Evolutionary conservation across 2,113 vertebrate genomes (phyloP).

Genomic region (Marcusenius ussheri): DNA sequence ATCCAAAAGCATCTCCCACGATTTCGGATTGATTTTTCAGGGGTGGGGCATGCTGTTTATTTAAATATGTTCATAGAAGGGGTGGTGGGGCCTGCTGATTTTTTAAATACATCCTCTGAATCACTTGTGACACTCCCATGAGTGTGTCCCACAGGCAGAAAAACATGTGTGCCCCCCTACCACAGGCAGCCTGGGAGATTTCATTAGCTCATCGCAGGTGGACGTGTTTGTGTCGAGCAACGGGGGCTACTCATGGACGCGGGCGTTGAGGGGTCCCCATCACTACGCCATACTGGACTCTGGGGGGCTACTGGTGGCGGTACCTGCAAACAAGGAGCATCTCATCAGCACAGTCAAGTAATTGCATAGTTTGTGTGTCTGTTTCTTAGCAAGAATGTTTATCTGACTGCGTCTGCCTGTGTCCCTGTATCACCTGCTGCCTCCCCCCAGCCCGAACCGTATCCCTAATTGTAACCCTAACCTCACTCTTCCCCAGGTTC

Average conservation of each 20-base stretch:
- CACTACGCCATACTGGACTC: conserved; percentile 69
- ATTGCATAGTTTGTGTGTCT: background rate
- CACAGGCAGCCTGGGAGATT: conserved; percentile 63
- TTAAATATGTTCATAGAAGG: no score
- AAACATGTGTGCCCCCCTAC: background rate
- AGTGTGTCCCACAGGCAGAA: background rate
- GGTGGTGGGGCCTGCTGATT: background rate
- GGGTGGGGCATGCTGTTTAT: background rate
- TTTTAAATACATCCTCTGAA: background rate
- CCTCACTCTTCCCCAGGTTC: conserved; percentile 46
- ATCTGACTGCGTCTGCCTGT: background rate
- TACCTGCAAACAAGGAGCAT: conserved; percentile 51
- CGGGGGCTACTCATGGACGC: conserved; percentile 65
- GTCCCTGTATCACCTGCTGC: background rate
- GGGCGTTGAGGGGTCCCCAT: conserved; percentile 59
- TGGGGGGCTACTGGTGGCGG: conserved; percentile 66
- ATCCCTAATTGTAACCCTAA: background rate
- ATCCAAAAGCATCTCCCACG: no score
- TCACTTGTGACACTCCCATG: background rate
- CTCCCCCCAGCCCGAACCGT: background rate
- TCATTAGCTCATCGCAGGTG: conserved; percentile 54
- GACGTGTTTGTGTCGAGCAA: conserved; percentile 67
- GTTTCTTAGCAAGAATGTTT: background rate
- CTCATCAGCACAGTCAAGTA: conserved; percentile 67
- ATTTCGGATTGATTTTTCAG: no score